Conservation (phyloP, 2,797 vertebrate genomes). For the Enteromius paludinosus region DNA sequence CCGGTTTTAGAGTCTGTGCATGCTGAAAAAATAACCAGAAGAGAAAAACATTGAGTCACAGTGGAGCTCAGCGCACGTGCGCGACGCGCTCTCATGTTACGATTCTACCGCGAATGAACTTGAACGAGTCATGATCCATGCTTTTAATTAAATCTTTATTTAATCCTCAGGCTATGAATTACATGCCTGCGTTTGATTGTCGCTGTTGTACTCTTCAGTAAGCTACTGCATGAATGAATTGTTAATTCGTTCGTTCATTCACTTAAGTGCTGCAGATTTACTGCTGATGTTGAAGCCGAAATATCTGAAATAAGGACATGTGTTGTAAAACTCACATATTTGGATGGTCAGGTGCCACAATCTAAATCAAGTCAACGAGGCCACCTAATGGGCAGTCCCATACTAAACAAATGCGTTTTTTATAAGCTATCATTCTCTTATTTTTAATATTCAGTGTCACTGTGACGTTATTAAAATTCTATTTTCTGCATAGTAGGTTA, state of each 20-base stretch:
- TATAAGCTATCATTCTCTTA: background rate
- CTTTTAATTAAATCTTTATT: conserved; percentile 11
- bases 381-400: conserved; percentile 35
- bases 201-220: background rate
- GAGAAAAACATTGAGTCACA: background rate
- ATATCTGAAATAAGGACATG: background rate
- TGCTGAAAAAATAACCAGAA: background rate
- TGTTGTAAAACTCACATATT: background rate
- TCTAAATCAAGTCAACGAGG: conserved; percentile 17
- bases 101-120: background rate
- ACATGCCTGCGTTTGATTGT: background rate
- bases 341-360: background rate
- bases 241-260: background rate
- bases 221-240: background rate
- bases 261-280: background rate
- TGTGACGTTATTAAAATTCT: too few species aligned
- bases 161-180: background rate
- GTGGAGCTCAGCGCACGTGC: background rate
- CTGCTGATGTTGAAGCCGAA: background rate
- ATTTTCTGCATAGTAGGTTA: background rate
- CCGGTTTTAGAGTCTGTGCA: background rate
- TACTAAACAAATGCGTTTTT: background rate
- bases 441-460: background rate
- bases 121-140: background rate
- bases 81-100: background rate